Base-by-base conservation (phyloP, 2,888 invertebrate genomes). In the Pasiphila rectangulata region DNA sequence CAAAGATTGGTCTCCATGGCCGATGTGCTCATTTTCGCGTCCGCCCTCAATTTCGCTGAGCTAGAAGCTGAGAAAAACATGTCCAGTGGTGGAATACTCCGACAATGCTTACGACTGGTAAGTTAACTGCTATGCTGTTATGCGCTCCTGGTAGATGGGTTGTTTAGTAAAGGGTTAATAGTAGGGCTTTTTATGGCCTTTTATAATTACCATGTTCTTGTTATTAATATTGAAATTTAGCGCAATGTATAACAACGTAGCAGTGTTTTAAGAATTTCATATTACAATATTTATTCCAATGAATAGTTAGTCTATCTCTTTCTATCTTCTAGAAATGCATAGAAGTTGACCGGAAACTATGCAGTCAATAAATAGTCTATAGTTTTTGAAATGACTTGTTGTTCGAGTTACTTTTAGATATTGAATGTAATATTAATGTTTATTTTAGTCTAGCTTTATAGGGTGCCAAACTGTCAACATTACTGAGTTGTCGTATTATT, bases 51-150 rank as follows among this genome's bases (percentile, higher is more conserved):
- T 90, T 99, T 99, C 73, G 96, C 96, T 16, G 99, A 99, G 81
- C 88, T 99, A 30, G 99, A 99, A 84, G 97, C 98, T 0, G 99
- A 99, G 88, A 99, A 99, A 88, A 99, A 99, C 79, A 99, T 99
- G 99, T 98, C 98, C 36, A 96, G 96, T 67, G 99, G 99, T n/a
- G 99, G 99, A 34, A 99, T 99, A 63, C 88, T 99, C 43, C 88
- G 99, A 46, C 99, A 99, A 85, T 98, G 99, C 77, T 91, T 99
- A 49, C 90, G 99, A 79, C 89, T 99, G 91, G 96, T 94, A 78
- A 90, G 93, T 83, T 20, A 5, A 42, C 42, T 49, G 54, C 51
- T 58, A 40, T 57, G 54, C 57, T 63, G 53, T 57, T 58, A 56
- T 51, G 45, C 19, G 4, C 12, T 29, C 52, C 52, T 52, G 30